Evolutionary conservation across 1,140 invertebrate species (phyloP).

Genomic region (Muscidifurax raptorellus): DNA sequence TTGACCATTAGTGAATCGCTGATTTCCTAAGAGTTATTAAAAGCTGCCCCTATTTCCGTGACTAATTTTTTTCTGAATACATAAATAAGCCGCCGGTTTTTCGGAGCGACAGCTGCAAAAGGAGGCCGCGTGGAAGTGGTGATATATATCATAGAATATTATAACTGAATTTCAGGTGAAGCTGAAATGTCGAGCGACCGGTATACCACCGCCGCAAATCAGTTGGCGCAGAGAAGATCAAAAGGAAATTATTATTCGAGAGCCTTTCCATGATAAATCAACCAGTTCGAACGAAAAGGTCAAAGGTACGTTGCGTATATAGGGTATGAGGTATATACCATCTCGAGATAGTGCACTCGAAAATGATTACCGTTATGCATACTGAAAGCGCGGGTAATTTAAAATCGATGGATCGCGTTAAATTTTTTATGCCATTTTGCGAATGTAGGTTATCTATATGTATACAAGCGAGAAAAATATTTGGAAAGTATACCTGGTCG

Average conservation of each 20-base stretch:
- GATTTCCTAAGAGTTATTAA: neutral
- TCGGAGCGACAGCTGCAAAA: too few species aligned
- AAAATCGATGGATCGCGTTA: neutral
- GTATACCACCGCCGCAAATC: slow-evolving; percentile 88
- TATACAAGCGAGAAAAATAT: too few species aligned
- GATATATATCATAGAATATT: neutral
- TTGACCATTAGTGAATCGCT: neutral
- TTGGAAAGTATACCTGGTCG: too few species aligned
- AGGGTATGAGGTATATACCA: neutral
- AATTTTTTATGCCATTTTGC: too few species aligned
- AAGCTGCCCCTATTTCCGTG: neutral
- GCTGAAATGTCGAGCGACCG: slow-evolving; percentile 83
- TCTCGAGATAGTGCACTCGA: neutral
- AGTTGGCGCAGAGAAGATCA: slow-evolving; percentile 92
- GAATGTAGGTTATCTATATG: too few species aligned
- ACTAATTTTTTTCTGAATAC: neutral
- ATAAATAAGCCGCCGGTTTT: neutral
- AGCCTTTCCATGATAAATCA: slow-evolving; percentile 64
- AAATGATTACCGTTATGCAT: slow-evolving; percentile 16
- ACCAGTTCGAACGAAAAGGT: slow-evolving; percentile 46
- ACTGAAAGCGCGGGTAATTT: neutral
- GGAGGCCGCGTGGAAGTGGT: too few species aligned
- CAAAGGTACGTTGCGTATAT: slow-evolving; percentile 39
- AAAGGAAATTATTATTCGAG: slow-evolving; percentile 85
- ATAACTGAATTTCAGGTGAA: slow-evolving; percentile 68